Conservation (phyloP, 2,888 invertebrate genomes). For the Xestia sexstrigata region DNA sequence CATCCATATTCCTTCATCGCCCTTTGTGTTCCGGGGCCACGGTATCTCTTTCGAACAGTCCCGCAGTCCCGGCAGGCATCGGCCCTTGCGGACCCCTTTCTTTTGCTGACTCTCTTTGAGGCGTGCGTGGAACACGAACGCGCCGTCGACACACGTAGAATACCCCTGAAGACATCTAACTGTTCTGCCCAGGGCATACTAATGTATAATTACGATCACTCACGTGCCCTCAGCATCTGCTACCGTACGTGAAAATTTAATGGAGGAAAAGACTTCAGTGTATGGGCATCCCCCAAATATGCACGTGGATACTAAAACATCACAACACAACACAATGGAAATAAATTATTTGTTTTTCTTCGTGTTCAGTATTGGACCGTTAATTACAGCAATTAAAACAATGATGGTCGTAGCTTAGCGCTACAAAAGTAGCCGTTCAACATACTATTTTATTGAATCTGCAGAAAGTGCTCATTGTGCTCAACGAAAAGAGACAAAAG, state of each 20-base stretch:
- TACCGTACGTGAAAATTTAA: not conserved
- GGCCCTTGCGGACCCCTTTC: too few species aligned
- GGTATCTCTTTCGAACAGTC: too few species aligned
- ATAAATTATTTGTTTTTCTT: not conserved
- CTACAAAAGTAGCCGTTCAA: not conserved
- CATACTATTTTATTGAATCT: not conserved
- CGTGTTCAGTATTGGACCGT: not conserved
- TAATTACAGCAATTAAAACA: not conserved
- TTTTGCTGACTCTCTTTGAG: too few species aligned
- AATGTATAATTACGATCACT: too few species aligned
- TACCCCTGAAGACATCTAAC: not conserved
- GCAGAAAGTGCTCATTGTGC: not conserved
- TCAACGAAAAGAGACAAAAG: not conserved
- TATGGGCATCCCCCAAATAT: constrained; percentile 4
- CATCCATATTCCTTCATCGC: too few species aligned
- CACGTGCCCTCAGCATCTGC: constrained; percentile 4
- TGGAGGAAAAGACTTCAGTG: not conserved
- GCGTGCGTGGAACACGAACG: too few species aligned
- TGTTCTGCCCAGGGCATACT: not conserved
- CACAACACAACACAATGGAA: constrained; percentile 7
- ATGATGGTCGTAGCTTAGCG: not conserved
- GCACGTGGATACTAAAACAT: constrained; percentile 11
- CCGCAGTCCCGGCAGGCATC: too few species aligned
- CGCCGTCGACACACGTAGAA: too few species aligned
- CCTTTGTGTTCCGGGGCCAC: too few species aligned